A percentile compares a stretch with the other conserved stretches of the same genome.
These are phyloP conservation scores for Epinephelus malabaricus DNA, from an alignment of 2,797 vertebrate genomes.

Conservation along the genomic window DNA sequence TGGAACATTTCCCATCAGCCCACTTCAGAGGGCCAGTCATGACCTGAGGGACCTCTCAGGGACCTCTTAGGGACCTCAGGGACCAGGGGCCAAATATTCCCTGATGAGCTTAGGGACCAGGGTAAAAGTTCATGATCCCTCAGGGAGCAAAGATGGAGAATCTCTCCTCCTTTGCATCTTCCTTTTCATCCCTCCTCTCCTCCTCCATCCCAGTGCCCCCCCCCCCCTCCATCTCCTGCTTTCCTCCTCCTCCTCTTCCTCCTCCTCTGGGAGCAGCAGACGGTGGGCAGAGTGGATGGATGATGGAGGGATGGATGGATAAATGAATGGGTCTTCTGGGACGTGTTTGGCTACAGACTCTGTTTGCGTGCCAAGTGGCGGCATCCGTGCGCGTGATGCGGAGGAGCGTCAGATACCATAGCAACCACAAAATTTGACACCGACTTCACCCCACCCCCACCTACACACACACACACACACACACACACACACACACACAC, in stretches of 20 bases:
- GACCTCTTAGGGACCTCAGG: constrained; percentile 76
- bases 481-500: constrained; percentile 5
- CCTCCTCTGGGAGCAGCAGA: constrained; percentile 67
- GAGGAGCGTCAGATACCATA: constrained; percentile 34
- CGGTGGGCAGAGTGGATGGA: constrained; percentile 46
- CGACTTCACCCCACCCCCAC: not conserved
- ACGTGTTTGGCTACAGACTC: constrained; percentile 45
- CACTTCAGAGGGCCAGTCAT: constrained; percentile 63
- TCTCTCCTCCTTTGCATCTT: not conserved
- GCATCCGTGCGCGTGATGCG: constrained; percentile 46
- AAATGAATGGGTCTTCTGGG: constrained; percentile 65
- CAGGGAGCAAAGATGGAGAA: constrained; percentile 28
- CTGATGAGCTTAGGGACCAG: constrained; percentile 63
- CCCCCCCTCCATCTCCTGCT: not conserved
- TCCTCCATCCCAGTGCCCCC: not conserved
- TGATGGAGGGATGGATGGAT: constrained; percentile 4
- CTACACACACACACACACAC: not conserved
- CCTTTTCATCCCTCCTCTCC: not conserved
- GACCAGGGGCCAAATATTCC: constrained; percentile 21
- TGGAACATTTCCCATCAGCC: constrained; percentile 19
- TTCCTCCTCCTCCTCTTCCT: constrained; percentile 26
- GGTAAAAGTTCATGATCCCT: constrained; percentile 49
- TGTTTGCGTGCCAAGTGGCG: constrained; percentile 65
- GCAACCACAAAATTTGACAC: constrained; percentile 33
- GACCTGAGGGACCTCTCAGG: constrained; percentile 64